These are phyloP conservation scores for Coregonus ussuriensis DNA, from an alignment of 2,797 vertebrate species.

Conservation along the genomic window DNA sequence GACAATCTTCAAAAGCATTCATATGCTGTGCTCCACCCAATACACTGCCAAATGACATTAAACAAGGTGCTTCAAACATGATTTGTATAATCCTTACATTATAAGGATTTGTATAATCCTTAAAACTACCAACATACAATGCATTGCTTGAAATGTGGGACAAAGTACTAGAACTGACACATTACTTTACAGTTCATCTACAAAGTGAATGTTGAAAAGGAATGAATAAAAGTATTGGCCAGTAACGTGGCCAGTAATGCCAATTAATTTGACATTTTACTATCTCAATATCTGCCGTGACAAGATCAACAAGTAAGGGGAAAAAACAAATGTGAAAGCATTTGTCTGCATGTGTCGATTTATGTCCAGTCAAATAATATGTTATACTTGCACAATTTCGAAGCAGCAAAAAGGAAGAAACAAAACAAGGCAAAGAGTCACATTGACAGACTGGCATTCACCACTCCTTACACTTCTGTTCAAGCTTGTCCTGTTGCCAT, in stretches of 20 bases:
- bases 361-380: not conserved
- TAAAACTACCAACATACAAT: not conserved
- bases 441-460: not conserved
- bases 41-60: not conserved
- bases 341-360: not conserved
- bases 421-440: not conserved
- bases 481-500: not conserved
- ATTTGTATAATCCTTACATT: not conserved
- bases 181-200: not conserved
- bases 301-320: not conserved
- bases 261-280: not conserved
- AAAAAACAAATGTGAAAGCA: not conserved
- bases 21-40: not conserved
- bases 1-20: not conserved
- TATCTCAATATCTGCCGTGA: not conserved
- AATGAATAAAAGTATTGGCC: not conserved
- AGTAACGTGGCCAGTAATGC: not conserved
- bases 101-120: not conserved
- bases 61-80: not conserved
- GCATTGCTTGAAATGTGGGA: not conserved
- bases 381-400: not conserved
- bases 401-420: not conserved
- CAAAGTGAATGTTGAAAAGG: not conserved
- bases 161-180: not conserved
- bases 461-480: conserved; percentile 1